Conservation (phyloP, 53 echinoderm and acorn worm species). For the Temnopleurus reevesii region DNA sequence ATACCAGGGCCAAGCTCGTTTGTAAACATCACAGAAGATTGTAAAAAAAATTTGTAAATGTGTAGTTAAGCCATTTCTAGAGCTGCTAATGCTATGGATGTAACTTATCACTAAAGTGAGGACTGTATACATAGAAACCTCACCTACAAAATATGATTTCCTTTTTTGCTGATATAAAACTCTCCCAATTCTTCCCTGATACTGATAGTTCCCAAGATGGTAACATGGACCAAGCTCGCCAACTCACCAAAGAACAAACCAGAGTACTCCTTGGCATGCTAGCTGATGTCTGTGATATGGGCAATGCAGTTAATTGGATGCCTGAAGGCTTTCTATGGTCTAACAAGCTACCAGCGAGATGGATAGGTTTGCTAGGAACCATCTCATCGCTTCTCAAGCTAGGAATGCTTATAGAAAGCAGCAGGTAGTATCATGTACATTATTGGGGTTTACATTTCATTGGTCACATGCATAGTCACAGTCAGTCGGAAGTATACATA, state of each 20-base stretch:
- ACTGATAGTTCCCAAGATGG: conserved; percentile 14
- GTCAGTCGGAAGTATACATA: too few relatives aligned
- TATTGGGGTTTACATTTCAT: too few relatives aligned
- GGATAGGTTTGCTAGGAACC: conserved; percentile 76
- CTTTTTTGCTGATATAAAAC: background rate
- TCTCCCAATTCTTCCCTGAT: background rate
- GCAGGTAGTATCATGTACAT: conserved; percentile 45
- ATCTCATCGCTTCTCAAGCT: conserved; percentile 73
- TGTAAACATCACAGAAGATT: too few relatives aligned
- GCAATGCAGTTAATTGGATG: conserved; percentile 81
- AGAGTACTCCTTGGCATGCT: background rate
- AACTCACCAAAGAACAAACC: background rate
- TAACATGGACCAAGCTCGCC: background rate
- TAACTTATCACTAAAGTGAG: too few relatives aligned
- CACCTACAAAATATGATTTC: too few relatives aligned
- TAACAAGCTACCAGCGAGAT: conserved; percentile 60
- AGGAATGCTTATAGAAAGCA: conserved; percentile 14
- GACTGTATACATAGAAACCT: too few relatives aligned
- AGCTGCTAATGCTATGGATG: too few relatives aligned
- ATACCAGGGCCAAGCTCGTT: too few relatives aligned
- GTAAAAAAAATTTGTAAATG: too few relatives aligned
- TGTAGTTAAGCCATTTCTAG: too few relatives aligned
- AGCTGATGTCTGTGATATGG: conserved; percentile 66
- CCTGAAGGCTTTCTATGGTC: conserved; percentile 86
- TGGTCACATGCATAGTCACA: too few relatives aligned